Conservation (phyloP, 2,797 vertebrate species). For the Gambusia yucatana region DNA sequence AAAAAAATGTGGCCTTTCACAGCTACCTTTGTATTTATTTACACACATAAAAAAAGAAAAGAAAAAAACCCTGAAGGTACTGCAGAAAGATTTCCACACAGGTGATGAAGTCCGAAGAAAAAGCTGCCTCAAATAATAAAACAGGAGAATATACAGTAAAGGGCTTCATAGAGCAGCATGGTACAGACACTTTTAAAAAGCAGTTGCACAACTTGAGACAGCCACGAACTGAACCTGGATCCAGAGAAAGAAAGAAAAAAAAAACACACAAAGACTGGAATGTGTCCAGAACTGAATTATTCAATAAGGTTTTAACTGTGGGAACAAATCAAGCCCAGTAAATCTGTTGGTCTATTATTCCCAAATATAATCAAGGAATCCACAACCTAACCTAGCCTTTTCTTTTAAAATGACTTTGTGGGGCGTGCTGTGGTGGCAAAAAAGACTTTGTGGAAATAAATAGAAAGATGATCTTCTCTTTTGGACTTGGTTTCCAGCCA, state of each 20-base stretch:
- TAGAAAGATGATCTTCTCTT: not conserved
- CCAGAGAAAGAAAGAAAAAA: not conserved
- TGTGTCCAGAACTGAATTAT: not conserved
- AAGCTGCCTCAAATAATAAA: constrained; percentile 21
- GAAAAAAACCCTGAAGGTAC: constrained; percentile 12
- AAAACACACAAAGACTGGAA: not conserved
- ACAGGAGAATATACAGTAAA: not conserved
- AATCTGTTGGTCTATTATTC: not conserved
- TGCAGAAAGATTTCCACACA: constrained; percentile 12
- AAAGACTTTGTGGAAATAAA: not conserved
- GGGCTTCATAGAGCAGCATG: constrained; percentile 9
- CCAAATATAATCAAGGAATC: not conserved
- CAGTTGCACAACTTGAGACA: not conserved
- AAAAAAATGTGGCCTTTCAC: constrained; percentile 47
- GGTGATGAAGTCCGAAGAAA: constrained; percentile 19
- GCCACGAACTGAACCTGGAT: constrained; percentile 13
- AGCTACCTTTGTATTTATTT: constrained; percentile 48
- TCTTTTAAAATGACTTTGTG: not conserved
- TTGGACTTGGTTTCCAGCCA: not conserved
- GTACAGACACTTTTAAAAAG: constrained; percentile 17
- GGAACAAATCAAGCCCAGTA: not conserved
- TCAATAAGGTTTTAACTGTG: not conserved
- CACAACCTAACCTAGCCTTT: not conserved
- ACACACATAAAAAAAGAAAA: constrained; percentile 33
- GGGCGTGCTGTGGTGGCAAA: not conserved